Evolutionary conservation across 2,888 invertebrate genomes (phyloP), one percentile per base, ranked within the genome.

Genomic region (Nephrocerus scutellatus): DNA sequence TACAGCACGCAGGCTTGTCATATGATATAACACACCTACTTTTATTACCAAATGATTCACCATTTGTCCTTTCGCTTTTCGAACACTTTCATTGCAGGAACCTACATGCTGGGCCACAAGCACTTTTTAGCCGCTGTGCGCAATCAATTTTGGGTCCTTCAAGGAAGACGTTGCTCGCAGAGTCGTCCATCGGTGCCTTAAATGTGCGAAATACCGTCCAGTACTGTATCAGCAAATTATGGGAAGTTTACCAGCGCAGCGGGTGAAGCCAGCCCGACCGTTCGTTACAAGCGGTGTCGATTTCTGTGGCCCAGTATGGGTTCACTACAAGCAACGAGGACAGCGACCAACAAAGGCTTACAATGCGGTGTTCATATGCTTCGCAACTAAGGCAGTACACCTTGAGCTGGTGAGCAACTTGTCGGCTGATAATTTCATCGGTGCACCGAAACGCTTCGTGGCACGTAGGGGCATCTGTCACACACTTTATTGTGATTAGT

Each of bases 341-440:
- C 23, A 23, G 21, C 22, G 26, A 3, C 24, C 21, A 2, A 33
- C 14, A n/a, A 46, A 46, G 36, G 28, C 38, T 4, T 49, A 40
- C 25, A 29, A 43, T 15, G 42, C 35, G 8, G 37, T 46, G 3
- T 38, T 36, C 10, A 29, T 39, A n/a, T 42, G 36, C 19, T 45
- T 42, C 10, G 15, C 37, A 7, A 43, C 40, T 1, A 48, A 41
- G 22, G 44, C 43, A 6, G 36, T 46, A 5, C 45, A 48, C 21
- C 20, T 51, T 7, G 47, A 51, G 33, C 34, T 46, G 5, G 50
- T 51, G 6, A 34, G 39, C 3, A 44, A 44, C 29, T 22, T 49
- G 13, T 32, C 49, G 5, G 21, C 41, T 8, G 36, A 46, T 7
- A 43, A 35, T 12, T 49, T 49, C 30, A 36, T n/a, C n/a, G n/a